A percentile compares a stretch with the other conserved stretches of the same genome.
phyloP scores from a whole-genome alignment of 2,797 vertebrate genomes.

The Nyctalus aviator region DNA sequence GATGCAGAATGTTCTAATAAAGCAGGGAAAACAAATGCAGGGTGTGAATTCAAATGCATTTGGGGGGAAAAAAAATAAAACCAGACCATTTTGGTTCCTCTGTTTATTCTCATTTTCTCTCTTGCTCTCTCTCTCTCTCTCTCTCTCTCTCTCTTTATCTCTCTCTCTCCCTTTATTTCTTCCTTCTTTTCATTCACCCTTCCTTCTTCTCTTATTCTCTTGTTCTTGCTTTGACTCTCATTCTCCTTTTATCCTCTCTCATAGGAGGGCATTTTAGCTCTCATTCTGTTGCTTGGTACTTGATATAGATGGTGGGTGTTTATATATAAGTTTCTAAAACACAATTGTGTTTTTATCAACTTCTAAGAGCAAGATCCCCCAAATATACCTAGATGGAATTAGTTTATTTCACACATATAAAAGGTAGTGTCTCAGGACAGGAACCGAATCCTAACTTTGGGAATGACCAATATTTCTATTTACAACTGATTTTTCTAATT shows the following conservation, averaged over 20 bases:
- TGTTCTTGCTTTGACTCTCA: background rate
- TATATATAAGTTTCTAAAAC: constrained; percentile 13
- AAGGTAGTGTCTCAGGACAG: background rate
- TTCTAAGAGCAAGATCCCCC: background rate
- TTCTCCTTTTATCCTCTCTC: background rate
- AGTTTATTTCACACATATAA: background rate
- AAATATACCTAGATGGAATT: background rate
- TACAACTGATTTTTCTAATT: background rate
- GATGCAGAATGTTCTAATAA: constrained; percentile 8
- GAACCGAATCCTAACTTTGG: background rate
- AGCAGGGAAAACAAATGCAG: background rate
- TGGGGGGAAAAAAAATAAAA: constrained; percentile 53
- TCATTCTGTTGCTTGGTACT: background rate
- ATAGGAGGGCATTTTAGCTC: background rate
- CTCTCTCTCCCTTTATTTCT: background rate
- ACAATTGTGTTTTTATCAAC: constrained; percentile 9
- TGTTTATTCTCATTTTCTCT: background rate
- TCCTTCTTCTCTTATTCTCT: background rate
- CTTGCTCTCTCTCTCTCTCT: fast-evolving
- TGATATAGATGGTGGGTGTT: background rate
- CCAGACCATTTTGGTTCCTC: background rate
- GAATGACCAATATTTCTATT: background rate
- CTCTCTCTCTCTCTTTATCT: no score
- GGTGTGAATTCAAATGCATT: background rate
- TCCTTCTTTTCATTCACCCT: background rate